Conservation (phyloP, 2,888 invertebrate species). For the Cordylochernes scorpioides region DNA sequence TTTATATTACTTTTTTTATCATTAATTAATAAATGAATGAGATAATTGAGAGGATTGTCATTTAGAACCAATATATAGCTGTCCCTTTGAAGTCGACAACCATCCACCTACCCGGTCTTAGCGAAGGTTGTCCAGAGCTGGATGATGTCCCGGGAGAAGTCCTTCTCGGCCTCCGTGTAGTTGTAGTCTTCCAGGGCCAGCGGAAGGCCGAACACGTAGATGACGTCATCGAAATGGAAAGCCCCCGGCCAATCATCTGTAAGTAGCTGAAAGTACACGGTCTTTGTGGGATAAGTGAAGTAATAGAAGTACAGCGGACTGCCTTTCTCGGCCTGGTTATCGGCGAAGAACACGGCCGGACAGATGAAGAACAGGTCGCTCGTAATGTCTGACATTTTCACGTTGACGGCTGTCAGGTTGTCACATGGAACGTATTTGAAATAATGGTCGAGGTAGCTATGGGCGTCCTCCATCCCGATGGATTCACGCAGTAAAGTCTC, state of each 20-base stretch:
- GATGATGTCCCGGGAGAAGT: neutral
- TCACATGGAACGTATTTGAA: neutral
- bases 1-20: too few relatives aligned
- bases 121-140: neutral
- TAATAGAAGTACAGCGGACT: neutral
- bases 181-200: neutral
- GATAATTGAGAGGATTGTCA: too few relatives aligned
- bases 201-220: neutral
- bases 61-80: too few relatives aligned
- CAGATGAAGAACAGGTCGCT: neutral
- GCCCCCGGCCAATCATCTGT: neutral
- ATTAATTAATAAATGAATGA: too few relatives aligned
- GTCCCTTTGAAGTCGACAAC: too few relatives aligned
- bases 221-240: neutral
- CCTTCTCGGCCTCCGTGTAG: neutral
- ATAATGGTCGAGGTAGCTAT: too few relatives aligned
- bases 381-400: neutral
- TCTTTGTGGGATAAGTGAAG: too few relatives aligned
- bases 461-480: too few relatives aligned
- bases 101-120: slow-evolving; percentile 1
- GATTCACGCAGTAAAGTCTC: too few relatives aligned
- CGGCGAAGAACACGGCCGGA: neutral
- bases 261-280: too few relatives aligned
- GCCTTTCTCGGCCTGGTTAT: neutral
- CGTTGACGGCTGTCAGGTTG: neutral